These are phyloP conservation scores for Sebastes vulpes DNA, from an alignment of 2,797 vertebrate species.

Conservation along the genomic window DNA sequence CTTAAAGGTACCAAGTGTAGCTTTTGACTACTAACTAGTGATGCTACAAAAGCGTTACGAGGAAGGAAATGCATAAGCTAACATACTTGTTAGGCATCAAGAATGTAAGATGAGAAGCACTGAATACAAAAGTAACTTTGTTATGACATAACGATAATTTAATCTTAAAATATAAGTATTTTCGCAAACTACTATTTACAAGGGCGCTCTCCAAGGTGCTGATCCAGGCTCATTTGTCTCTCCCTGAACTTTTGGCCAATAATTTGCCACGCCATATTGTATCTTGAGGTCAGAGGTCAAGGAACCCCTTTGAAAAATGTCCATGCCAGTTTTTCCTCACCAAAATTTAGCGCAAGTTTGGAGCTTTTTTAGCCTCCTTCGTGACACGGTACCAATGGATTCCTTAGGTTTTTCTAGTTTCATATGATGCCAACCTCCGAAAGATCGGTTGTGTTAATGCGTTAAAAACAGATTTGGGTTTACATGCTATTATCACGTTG, in stretches of 20 bases:
- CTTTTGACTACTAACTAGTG: neutral
- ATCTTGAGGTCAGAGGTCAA: too few species aligned
- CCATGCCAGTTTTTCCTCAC: too few species aligned
- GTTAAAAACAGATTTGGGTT: too few species aligned
- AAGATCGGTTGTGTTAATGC: too few species aligned
- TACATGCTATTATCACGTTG: too few species aligned
- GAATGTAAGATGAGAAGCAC: neutral
- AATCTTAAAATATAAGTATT: neutral
- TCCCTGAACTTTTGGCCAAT: too few species aligned
- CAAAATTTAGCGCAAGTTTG: too few species aligned
- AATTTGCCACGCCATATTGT: fast-evolving
- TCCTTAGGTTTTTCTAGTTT: too few species aligned
- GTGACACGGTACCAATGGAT: too few species aligned
- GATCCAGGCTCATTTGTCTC: neutral
- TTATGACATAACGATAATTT: fast-evolving
- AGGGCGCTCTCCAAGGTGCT: slow-evolving; percentile 23
- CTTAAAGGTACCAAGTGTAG: neutral
- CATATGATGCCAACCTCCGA: too few species aligned
- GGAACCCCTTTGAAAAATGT: too few species aligned
- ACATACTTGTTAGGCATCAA: neutral
- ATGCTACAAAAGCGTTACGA: fast-evolving
- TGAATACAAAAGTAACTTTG: neutral
- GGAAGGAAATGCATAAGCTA: neutral
- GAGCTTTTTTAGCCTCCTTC: too few species aligned
- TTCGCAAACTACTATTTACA: neutral